These are phyloP conservation scores for Dreissena polymorpha DNA, from an alignment of 1,140 invertebrate genomes.

Conservation along the genomic window DNA sequence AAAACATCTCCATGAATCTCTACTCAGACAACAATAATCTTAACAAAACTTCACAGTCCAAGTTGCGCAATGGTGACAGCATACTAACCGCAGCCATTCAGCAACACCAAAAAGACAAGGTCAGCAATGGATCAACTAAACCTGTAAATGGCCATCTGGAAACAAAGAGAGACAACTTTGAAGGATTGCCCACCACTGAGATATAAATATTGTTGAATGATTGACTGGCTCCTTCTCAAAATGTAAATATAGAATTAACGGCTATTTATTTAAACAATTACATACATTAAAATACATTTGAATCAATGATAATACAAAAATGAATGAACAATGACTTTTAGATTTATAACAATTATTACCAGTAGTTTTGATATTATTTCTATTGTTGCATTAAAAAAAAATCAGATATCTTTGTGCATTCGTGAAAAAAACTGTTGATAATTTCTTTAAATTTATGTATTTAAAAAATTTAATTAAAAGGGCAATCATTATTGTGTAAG, in stretches of 20 bases:
- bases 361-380: too few relatives aligned
- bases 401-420: too few relatives aligned
- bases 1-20: slow-evolving; percentile 51
- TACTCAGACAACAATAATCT: slow-evolving; percentile 52
- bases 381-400: too few relatives aligned
- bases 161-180: slow-evolving; percentile 45
- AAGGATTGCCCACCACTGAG: slow-evolving; percentile 47
- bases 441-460: too few relatives aligned
- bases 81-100: slow-evolving; percentile 35
- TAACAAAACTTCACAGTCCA: slow-evolving; percentile 51
- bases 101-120: slow-evolving; percentile 27
- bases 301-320: background rate
- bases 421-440: too few relatives aligned
- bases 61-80: slow-evolving; percentile 40
- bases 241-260: too few relatives aligned
- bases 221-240: too few relatives aligned
- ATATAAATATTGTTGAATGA: slow-evolving; percentile 9
- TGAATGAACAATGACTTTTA: too few relatives aligned
- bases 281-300: background rate
- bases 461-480: too few relatives aligned
- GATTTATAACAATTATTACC: too few relatives aligned
- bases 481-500: too few relatives aligned
- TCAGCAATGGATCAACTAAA: background rate
- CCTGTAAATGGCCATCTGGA: slow-evolving; percentile 40
- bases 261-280: too few relatives aligned